Evolutionary conservation across 2,888 invertebrate genomes (phyloP), one percentile per base, ranked within the genome.

Genomic region (Cosmia pyralina): DNA sequence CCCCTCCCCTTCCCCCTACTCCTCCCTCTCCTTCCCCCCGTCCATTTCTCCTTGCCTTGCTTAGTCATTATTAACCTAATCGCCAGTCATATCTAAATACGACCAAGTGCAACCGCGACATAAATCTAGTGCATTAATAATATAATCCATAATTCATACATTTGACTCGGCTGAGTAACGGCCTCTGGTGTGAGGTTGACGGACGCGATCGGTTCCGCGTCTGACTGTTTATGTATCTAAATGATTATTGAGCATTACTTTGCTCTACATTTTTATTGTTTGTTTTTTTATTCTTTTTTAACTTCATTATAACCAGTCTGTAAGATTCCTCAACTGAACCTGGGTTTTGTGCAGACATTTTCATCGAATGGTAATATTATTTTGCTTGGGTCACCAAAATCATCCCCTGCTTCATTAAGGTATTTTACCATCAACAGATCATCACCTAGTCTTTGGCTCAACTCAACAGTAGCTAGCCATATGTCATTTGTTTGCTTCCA

Each of bases 71-170:
- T 50, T 6, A 52, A 34, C 13, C 4, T 17, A 17, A 69, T 53
- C 19, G 19, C 48, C 0, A 19, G 5, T 50, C 3, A 17, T 6
- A 38, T 28, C 44, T 28, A 8, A 44, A 46, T 46, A 60, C 13
- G 4, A 34, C 0, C 53, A 76, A 72, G 72, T 60, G 59, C 60
- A 62, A 41, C 68, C 52, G 28, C 58, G 38, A 38, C n/a, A 62
- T 3, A 63, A 48, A 66, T 50, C 50, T 65, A 72, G 68, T 60
- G 53, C 63, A 81, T 67, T 60, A 19, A 73, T 72, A 82, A 78
- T 82, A 73, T 72, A 82, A 78, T 82, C 67, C 66, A 82, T 79
- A 85, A 85, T 79, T 79, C 77, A 84, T 85, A 57, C 19, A 71
- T 59, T 59, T 52, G 53, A 68, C 67, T n/a, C 52, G 28, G 34